A percentile compares a stretch with the other conserved stretches of the same genome.
phyloP scores from a whole-genome alignment of 2,797 vertebrate genomes.

The Dipus sagitta region DNA sequence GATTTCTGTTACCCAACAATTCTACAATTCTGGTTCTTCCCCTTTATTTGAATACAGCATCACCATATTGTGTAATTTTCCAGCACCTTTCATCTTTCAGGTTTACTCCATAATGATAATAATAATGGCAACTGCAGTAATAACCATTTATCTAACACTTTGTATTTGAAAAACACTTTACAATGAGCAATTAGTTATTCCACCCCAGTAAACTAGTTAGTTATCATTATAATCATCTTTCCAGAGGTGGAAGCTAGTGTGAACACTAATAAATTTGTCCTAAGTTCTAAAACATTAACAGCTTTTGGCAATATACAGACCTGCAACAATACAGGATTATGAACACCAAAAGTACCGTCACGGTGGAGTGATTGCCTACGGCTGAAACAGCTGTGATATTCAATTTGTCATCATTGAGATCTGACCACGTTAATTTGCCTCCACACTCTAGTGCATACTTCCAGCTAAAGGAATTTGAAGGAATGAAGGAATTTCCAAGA shows the following conservation, averaged over 20 bases:
- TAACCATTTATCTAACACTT: constrained; percentile 60
- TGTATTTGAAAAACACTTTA: constrained; percentile 68
- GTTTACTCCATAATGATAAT: constrained; percentile 62
- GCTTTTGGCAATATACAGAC: background rate
- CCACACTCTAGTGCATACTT: background rate
- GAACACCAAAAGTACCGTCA: background rate
- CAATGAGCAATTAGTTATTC: constrained; percentile 71
- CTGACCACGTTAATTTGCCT: background rate
- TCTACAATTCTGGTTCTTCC: constrained; percentile 64
- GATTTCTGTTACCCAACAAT: constrained; percentile 59
- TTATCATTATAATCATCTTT: constrained; percentile 59
- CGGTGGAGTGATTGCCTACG: background rate
- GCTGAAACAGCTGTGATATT: background rate
- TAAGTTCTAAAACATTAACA: constrained; percentile 51
- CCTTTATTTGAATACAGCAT: constrained; percentile 67
- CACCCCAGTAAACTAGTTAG: constrained; percentile 22
- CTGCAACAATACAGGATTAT: background rate
- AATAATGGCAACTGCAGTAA: constrained; percentile 64
- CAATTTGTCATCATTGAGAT: background rate
- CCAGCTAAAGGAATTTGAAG: too few relatives aligned
- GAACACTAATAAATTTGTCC: constrained; percentile 61
- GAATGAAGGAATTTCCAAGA: constrained; percentile 41
- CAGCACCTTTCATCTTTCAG: constrained; percentile 66
- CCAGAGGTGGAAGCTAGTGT: constrained; percentile 51
- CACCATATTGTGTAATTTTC: constrained; percentile 60